phyloP scores from a whole-genome alignment of 2,888 invertebrate species.

The Drosophila nr. perissopoda region DNA sequence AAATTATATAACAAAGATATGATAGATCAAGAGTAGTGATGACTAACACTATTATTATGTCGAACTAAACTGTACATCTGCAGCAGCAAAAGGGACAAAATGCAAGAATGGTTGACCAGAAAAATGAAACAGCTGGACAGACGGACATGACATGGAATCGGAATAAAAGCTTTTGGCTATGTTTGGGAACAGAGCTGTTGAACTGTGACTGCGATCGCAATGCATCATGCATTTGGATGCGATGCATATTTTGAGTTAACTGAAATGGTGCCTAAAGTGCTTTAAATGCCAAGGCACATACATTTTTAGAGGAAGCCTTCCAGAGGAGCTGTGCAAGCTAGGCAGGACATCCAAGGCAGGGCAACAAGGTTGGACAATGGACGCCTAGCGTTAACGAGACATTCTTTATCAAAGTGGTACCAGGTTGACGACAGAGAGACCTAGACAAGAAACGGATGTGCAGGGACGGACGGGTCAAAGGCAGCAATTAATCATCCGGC shows the following conservation, averaged over 20 bases:
- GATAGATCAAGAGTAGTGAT: not conserved
- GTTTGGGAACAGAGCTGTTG: not conserved
- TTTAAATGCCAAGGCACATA: not conserved
- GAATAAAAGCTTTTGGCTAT: not conserved
- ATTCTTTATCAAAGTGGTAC: conserved; percentile 38
- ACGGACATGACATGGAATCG: too few species aligned
- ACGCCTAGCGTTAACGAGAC: conserved; percentile 10
- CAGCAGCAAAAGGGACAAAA: too few species aligned
- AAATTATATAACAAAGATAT: not conserved
- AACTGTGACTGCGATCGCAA: not conserved
- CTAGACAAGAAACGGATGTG: not conserved
- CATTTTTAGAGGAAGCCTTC: not conserved
- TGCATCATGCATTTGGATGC: not conserved
- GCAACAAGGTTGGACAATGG: conserved; percentile 6
- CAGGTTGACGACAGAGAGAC: conserved; percentile 5
- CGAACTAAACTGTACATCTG: not conserved
- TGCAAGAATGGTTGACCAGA: not conserved
- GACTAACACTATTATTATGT: not conserved
- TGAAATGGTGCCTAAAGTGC: not conserved
- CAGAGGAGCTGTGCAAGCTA: not conserved
- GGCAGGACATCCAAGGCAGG: not conserved
- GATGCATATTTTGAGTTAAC: not conserved
- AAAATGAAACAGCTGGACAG: too few species aligned
- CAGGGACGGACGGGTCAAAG: conserved; percentile 11
- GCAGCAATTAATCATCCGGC: conserved; percentile 55